These are phyloP conservation scores for Salvelinus alpinus DNA, from an alignment of 2,113 vertebrate species.

Conservation along the genomic window DNA sequence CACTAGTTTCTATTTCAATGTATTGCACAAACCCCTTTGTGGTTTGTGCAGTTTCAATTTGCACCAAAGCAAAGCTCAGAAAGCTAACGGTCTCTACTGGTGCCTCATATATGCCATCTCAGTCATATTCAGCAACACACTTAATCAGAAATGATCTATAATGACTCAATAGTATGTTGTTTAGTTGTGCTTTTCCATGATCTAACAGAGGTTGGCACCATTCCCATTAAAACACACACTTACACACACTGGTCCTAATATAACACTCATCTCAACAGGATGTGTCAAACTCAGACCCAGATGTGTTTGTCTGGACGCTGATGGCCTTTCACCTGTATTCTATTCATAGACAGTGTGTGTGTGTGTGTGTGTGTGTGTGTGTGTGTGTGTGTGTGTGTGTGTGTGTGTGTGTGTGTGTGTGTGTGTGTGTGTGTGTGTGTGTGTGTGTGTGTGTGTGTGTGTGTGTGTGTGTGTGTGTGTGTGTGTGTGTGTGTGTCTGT, in stretches of 20 bases:
- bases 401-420: slow-evolving; percentile 15
- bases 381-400: slow-evolving; percentile 17
- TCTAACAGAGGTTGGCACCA: no score
- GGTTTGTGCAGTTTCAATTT: no score
- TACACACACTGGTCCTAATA: slow-evolving; percentile 32
- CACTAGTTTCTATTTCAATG: no score
- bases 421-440: slow-evolving; percentile 40
- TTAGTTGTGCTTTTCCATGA: background rate
- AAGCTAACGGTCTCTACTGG: no score
- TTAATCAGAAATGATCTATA: no score
- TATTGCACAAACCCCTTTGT: no score
- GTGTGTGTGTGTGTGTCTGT: background rate
- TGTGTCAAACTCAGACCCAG: background rate
- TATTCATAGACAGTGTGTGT: slow-evolving; percentile 44
- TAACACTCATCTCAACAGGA: slow-evolving; percentile 44
- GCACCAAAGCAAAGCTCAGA: no score
- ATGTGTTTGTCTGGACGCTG: background rate
- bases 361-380: slow-evolving; percentile 46
- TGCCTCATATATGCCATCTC: no score
- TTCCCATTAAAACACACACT: no score
- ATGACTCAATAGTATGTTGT: background rate
- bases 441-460: slow-evolving; percentile 41
- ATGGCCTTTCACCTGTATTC: slow-evolving; percentile 43
- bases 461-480: background rate
- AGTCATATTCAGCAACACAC: no score